Evolutionary conservation across 2,113 vertebrate genomes (phyloP).

Genomic region (Calidris pygmaea): DNA sequence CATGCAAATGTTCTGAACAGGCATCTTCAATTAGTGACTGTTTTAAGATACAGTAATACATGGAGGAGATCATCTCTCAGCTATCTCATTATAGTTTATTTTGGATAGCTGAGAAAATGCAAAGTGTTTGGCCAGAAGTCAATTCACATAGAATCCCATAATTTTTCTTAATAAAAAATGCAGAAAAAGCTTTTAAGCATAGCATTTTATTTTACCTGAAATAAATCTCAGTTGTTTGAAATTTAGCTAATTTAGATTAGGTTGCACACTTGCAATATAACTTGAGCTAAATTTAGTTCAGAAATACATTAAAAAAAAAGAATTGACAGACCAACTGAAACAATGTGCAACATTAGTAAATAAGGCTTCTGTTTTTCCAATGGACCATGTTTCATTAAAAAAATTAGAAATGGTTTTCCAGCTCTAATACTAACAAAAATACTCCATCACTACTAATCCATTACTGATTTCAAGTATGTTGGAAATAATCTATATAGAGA

Average conservation of each 20-base stretch:
- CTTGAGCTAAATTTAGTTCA: not conserved
- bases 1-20: not conserved
- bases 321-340: not conserved
- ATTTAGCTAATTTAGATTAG: not conserved
- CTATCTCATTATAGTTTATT: not conserved
- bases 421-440: not conserved
- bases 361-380: not conserved
- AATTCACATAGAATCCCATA: not conserved
- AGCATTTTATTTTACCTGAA: not conserved
- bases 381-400: not conserved
- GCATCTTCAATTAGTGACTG: not conserved
- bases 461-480: not conserved
- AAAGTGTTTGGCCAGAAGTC: not conserved
- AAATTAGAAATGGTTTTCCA: not conserved
- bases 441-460: not conserved
- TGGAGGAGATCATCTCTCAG: not conserved
- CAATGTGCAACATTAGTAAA: not conserved
- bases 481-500: not conserved
- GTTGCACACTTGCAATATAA: not conserved
- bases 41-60: not conserved
- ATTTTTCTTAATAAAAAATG: not conserved
- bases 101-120: not conserved
- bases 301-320: not conserved
- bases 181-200: not conserved
- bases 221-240: not conserved